phyloP scores from a whole-genome alignment of 2,113 vertebrate genomes.

The Lathamus discolor region DNA sequence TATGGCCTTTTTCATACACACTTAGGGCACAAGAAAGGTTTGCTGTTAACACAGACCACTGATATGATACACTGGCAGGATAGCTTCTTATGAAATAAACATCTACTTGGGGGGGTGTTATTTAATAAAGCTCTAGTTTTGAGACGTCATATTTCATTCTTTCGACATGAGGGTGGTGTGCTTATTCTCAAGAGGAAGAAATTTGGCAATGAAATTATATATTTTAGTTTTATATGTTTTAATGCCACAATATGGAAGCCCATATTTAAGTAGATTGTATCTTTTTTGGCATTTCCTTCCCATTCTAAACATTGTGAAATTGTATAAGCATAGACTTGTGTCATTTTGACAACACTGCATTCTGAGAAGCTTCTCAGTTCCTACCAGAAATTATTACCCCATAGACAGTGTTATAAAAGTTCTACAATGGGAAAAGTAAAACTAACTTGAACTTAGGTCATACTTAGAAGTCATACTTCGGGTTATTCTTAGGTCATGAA shows the following conservation, averaged over 20 bases:
- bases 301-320: background rate
- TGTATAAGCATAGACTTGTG: background rate
- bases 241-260: background rate
- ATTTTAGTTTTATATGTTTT: background rate
- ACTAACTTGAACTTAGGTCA: background rate
- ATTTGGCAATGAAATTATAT: background rate
- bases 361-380: background rate
- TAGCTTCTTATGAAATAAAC: background rate
- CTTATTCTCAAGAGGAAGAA: background rate
- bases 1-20: background rate
- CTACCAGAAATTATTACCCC: background rate
- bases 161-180: background rate
- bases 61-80: rapidly evolving
- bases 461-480: background rate
- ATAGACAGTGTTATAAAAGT: background rate
- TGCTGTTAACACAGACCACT: background rate
- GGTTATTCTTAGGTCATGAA: background rate
- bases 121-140: background rate
- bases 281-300: background rate
- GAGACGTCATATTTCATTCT: background rate
- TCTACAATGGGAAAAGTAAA: background rate
- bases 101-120: background rate
- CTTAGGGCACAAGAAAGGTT: background rate
- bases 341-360: background rate
- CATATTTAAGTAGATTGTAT: background rate